Evolutionary conservation across 2,797 vertebrate genomes (phyloP).

Genomic region (Mionectes olivaceus): DNA sequence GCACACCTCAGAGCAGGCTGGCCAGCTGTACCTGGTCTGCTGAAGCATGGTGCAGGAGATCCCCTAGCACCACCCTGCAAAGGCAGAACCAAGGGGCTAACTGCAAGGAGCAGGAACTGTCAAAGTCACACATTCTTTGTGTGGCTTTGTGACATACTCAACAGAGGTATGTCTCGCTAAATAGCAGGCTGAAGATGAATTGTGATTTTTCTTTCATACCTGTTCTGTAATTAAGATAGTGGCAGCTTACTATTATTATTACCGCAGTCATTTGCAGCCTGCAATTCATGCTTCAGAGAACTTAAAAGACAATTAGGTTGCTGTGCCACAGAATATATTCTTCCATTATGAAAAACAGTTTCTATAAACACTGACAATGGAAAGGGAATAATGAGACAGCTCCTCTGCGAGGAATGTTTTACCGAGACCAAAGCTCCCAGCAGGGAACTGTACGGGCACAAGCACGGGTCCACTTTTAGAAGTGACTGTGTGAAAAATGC

Average conservation of each 20-base stretch:
- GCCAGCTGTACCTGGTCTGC: not conserved
- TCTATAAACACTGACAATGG: not conserved
- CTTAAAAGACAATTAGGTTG: not conserved
- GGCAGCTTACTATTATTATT: not conserved
- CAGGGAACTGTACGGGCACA: not conserved
- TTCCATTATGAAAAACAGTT: not conserved
- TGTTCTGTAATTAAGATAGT: not conserved
- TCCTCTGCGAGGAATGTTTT: not conserved
- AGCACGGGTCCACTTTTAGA: not conserved
- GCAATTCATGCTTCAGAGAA: not conserved
- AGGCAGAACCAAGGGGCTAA: not conserved
- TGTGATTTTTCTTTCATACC: not conserved
- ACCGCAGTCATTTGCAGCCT: not conserved
- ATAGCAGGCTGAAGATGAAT: not conserved
- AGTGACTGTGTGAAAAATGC: not conserved
- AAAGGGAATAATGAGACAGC: not conserved
- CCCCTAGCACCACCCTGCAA: not conserved
- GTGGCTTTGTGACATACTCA: rapidly evolving
- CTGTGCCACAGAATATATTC: not conserved
- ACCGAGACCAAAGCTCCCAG: not conserved
- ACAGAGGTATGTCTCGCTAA: not conserved
- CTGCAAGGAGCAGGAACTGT: not conserved
- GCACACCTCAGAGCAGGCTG: not conserved
- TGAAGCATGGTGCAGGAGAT: not conserved
- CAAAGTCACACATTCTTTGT: not conserved